Evolutionary conservation across 2,888 invertebrate genomes (phyloP).

Genomic region (Hyposoter didymator): DNA sequence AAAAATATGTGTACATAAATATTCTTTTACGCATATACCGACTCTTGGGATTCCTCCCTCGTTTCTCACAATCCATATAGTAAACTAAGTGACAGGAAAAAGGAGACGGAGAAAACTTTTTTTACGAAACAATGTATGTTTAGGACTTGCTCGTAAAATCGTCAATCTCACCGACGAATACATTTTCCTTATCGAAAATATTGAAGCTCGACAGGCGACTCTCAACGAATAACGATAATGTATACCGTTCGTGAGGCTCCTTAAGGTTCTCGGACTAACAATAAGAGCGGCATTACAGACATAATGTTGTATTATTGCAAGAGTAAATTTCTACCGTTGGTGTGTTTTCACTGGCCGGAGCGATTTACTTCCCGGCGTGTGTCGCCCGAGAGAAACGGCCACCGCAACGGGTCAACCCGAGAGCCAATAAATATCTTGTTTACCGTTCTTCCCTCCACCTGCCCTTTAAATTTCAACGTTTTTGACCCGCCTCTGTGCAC

Average conservation of each 20-base stretch:
- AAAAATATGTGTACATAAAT: slow-evolving; percentile 24
- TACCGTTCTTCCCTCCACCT: slow-evolving; percentile 56
- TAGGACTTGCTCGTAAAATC: slow-evolving; percentile 20
- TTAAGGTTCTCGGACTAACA: not conserved
- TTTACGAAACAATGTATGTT: slow-evolving; percentile 24
- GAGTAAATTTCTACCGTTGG: slow-evolving; percentile 43
- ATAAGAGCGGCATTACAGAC: slow-evolving; percentile 29
- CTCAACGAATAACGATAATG: not conserved
- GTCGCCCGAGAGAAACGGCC: slow-evolving; percentile 25
- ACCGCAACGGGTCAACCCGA: slow-evolving; percentile 47
- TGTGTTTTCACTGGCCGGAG: slow-evolving; percentile 28
- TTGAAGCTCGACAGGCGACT: not conserved
- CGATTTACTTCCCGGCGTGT: slow-evolving; percentile 20
- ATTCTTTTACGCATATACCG: not conserved
- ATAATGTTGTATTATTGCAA: slow-evolving; percentile 53
- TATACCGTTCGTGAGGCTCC: not conserved
- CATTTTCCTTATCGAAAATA: slow-evolving; percentile 27
- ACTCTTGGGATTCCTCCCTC: not conserved
- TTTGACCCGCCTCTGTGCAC: slow-evolving; percentile 16
- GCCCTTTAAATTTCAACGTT: slow-evolving; percentile 58
- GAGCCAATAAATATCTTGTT: slow-evolving; percentile 65
- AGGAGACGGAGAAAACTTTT: slow-evolving; percentile 12
- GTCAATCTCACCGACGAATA: slow-evolving; percentile 12
- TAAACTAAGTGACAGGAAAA: slow-evolving; percentile 4
- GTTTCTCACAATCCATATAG: slow-evolving; percentile 36